Percentiles rank a stretch among this genome's conserved stretches.
phyloP scores from a whole-genome alignment of 2,797 vertebrate species.

The Distichodus sexfasciatus region DNA sequence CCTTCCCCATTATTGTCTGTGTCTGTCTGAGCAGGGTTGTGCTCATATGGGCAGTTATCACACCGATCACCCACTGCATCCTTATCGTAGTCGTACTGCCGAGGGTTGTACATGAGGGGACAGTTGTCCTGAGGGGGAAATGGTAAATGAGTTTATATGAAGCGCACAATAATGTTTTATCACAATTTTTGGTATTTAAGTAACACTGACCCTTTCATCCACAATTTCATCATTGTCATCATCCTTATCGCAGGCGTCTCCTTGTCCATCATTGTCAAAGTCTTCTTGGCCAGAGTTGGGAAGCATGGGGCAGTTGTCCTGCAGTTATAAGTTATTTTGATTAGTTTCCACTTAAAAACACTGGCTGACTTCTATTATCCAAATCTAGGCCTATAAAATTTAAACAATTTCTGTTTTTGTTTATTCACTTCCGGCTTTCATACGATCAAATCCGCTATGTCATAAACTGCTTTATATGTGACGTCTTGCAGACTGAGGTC shows the following conservation, averaged over 20 bases:
- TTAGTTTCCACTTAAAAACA: not conserved
- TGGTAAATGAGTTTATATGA: not conserved
- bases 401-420: not conserved
- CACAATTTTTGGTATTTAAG: not conserved
- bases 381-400: not conserved
- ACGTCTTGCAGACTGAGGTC: conserved; percentile 44
- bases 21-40: conserved; percentile 91
- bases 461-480: conserved; percentile 15
- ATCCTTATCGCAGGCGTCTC: conserved; percentile 93
- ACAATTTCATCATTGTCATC: conserved; percentile 91
- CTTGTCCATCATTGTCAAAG: conserved; percentile 87
- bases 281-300: conserved; percentile 98
- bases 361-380: not conserved
- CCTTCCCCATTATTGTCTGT: conserved; percentile 91
- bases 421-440: conserved; percentile 8
- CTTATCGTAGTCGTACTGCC: conserved; percentile 90
- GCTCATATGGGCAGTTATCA: conserved; percentile 93
- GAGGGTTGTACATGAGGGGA: conserved; percentile 90
- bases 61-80: conserved; percentile 93
- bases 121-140: conserved; percentile 86
- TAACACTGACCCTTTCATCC: conserved; percentile 88
- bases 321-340: conserved; percentile 39
- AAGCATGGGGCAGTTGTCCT: conserved; percentile 93
- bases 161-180: not conserved
- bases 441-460: conserved; percentile 12